A percentile compares a stretch with the other conserved stretches of the same genome.
Evolutionary conservation across 2,797 vertebrate species (phyloP).

Genomic region (Lithobates sylvaticus): DNA sequence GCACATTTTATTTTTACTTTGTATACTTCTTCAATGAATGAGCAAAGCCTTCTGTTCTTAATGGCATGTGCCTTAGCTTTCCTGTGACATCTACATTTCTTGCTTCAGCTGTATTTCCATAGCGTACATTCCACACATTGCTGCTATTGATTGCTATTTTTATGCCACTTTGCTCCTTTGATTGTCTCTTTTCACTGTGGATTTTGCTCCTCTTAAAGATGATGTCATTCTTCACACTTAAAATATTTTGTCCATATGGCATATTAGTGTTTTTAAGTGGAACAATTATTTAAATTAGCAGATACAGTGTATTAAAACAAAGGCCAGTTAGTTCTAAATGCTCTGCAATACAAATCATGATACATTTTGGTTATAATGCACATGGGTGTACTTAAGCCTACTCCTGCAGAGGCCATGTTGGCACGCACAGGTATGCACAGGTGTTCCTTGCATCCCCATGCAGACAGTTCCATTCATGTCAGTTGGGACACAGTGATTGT

Average conservation of each 20-base stretch:
- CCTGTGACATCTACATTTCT: conserved; percentile 2
- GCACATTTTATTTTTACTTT: neutral
- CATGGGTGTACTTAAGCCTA: too few species aligned
- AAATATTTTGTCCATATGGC: neutral
- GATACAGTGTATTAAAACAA: neutral
- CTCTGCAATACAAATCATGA: neutral
- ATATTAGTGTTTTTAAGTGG: neutral
- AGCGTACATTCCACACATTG: conserved; percentile 15
- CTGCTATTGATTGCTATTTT: conserved; percentile 8
- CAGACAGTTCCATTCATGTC: too few species aligned
- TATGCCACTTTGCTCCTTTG: neutral
- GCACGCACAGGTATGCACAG: too few species aligned
- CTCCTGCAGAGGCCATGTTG: too few species aligned
- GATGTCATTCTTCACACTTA: neutral
- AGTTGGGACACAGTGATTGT: too few species aligned
- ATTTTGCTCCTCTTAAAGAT: neutral
- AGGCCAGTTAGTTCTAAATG: neutral
- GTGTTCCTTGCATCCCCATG: too few species aligned
- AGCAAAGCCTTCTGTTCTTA: neutral
- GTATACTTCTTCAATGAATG: neutral
- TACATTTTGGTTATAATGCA: neutral
- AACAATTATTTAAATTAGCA: neutral
- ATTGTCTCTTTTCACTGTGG: neutral
- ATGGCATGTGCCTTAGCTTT: conserved; percentile 4
- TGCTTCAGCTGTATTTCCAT: neutral